A percentile compares a stretch with the other conserved stretches of the same genome.
These are phyloP conservation scores for Latrodectus hesperus DNA, from an alignment of 2,888 invertebrate species.

Conservation along the genomic window DNA sequence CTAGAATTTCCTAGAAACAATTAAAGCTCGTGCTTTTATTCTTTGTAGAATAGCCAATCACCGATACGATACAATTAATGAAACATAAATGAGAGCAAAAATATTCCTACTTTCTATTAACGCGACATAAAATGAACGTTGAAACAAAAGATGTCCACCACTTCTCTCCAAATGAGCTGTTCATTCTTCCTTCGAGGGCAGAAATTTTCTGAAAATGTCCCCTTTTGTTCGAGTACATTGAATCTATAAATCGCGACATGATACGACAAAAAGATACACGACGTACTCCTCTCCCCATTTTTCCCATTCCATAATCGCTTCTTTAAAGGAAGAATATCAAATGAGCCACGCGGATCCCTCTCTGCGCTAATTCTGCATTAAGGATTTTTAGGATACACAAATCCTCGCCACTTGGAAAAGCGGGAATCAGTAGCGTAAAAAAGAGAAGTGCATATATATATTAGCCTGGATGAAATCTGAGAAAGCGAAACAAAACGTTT, in stretches of 20 bases:
- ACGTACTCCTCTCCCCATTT: not conserved
- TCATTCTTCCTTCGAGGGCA: not conserved
- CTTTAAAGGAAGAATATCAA: constrained; percentile 37
- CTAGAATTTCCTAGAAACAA: no score
- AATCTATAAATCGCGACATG: constrained; percentile 29
- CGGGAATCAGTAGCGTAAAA: not conserved
- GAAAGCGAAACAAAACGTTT: no score
- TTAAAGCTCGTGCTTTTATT: no score
- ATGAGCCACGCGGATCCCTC: not conserved
- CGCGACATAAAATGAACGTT: no score
- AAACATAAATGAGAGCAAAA: no score
- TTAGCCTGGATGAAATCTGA: no score
- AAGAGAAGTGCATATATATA: not conserved
- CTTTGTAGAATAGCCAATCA: no score
- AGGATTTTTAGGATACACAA: constrained; percentile 24
- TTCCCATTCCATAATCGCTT: constrained; percentile 27
- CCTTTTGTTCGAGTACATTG: constrained; percentile 18
- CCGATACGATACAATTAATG: no score
- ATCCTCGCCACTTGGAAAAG: constrained; percentile 15
- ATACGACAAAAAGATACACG: constrained; percentile 28
- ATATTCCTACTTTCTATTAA: no score
- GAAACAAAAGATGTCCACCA: no score
- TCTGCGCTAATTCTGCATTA: constrained; percentile 24
- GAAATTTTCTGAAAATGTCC: not conserved
- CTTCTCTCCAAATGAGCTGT: no score